Percentiles rank a stretch among this genome's conserved stretches.
phyloP scores from a whole-genome alignment of 2,888 invertebrate genomes.

The Macrosiphum euphorbiae region DNA sequence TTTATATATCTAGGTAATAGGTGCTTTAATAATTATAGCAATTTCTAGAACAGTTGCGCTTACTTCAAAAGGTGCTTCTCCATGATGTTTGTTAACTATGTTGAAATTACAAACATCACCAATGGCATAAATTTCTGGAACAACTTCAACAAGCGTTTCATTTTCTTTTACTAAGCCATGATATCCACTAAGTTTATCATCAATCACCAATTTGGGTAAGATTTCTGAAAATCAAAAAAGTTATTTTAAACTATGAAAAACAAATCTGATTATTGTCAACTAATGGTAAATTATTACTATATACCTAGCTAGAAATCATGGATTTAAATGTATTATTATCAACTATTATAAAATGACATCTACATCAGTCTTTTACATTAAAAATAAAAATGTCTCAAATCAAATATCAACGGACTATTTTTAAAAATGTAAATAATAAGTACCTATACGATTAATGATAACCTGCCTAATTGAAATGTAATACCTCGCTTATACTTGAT shows the following conservation, averaged over 20 bases:
- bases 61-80: slow-evolving; percentile 93
- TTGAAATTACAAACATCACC: slow-evolving; percentile 89
- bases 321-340: too few relatives aligned
- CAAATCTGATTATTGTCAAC: neutral
- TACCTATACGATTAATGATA: neutral
- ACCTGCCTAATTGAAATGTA: neutral
- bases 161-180: slow-evolving; percentile 94
- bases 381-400: neutral
- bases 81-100: slow-evolving; percentile 92
- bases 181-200: slow-evolving; percentile 88
- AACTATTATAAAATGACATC: neutral
- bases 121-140: slow-evolving; percentile 88
- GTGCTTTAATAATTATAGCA: neutral
- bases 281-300: too few relatives aligned
- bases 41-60: slow-evolving; percentile 66
- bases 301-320: too few relatives aligned
- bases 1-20: neutral
- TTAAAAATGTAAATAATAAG: neutral
- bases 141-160: slow-evolving; percentile 91
- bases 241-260: neutral
- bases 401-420: neutral
- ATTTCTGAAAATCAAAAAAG: slow-evolving; percentile 51
- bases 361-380: neutral
- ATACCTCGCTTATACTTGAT: neutral
- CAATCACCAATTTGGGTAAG: slow-evolving; percentile 80